Evolutionary conservation across 1,140 invertebrate species (phyloP).

Genomic region (Orius laevigatus): DNA sequence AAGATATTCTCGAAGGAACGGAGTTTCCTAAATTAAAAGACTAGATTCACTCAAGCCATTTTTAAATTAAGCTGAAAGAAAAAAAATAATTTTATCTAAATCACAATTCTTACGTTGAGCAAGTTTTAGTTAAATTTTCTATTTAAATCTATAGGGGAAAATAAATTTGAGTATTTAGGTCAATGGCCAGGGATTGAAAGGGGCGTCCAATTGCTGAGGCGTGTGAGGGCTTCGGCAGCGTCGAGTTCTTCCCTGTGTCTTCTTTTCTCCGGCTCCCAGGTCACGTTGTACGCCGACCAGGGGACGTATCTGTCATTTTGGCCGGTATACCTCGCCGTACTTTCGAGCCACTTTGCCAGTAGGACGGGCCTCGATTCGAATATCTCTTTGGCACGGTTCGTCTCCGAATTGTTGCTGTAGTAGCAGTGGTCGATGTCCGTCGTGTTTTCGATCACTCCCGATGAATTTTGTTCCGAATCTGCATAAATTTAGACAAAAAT

Average conservation of each 20-base stretch:
- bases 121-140: no score
- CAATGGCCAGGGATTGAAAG: neutral
- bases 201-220: slow-evolving; percentile 28
- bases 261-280: slow-evolving; percentile 3
- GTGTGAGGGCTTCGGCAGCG: slow-evolving; percentile 47
- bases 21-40: no score
- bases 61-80: no score
- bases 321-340: slow-evolving; percentile 37
- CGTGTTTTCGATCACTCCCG: neutral
- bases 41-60: no score
- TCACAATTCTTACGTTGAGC: no score
- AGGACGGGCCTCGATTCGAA: slow-evolving; percentile 25
- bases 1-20: no score
- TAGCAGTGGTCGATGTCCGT: slow-evolving; percentile 5
- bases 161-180: neutral
- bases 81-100: no score
- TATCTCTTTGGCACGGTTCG: neutral
- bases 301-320: slow-evolving; percentile 28
- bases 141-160: no score
- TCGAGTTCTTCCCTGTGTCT: slow-evolving; percentile 43
- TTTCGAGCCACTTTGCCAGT: slow-evolving; percentile 49
- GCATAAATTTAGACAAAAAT: neutral
- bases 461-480: slow-evolving; percentile 6
- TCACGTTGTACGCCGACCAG: slow-evolving; percentile 30
- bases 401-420: neutral